Base-by-base conservation (phyloP, 2,888 invertebrate genomes). In the Thymelicus sylvestris region DNA sequence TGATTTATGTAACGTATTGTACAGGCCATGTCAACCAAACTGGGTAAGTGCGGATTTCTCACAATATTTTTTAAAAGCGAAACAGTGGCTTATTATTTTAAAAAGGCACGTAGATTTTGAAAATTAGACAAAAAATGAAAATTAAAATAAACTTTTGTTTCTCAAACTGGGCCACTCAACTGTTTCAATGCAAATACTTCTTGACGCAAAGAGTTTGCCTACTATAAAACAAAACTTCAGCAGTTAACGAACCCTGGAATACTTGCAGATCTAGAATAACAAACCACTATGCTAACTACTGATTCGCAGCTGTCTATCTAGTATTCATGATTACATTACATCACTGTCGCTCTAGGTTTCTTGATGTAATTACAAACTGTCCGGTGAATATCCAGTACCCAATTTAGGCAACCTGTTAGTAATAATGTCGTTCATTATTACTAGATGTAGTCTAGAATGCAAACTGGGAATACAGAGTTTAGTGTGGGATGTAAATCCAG, bases 321-420 rank as follows among this genome's bases (percentile, higher is more conserved):
- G 55, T 48, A 52, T 38, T 64, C 64, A 31, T 52, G 52, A 64
- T 50, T 50, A 52, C 15, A 64, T 38, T 52, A 64, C 63, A 38
- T 47, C 47, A 31, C 63, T 31, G 48, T 50, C 47, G 31, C 48
- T 63, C 10, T n/a, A 47, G 19, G 15, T 63, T 13, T 50, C 63
- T 63, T 73, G 75, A 76, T 71, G 75, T 75, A 74, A 77, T 79
- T 77, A 78, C 73, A 74, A 74, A 60, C 73, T 76, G 77, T 76
- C 79, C 75, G 72, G 72, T 75, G 69, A 71, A 73, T 70, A 72
- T 74, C 67, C 67, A 71, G 72, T 71, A 72, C 74, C 73, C 74
- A 77, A 76, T 78, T 77, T 75, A 74, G 71, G 15, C 50, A 64
- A 75, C 72, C 74, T 71, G 63, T 70, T 74, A 73, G 73, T 74